phyloP scores from a whole-genome alignment of 1,140 invertebrate species.

The Brachionus paranguensis region DNA sequence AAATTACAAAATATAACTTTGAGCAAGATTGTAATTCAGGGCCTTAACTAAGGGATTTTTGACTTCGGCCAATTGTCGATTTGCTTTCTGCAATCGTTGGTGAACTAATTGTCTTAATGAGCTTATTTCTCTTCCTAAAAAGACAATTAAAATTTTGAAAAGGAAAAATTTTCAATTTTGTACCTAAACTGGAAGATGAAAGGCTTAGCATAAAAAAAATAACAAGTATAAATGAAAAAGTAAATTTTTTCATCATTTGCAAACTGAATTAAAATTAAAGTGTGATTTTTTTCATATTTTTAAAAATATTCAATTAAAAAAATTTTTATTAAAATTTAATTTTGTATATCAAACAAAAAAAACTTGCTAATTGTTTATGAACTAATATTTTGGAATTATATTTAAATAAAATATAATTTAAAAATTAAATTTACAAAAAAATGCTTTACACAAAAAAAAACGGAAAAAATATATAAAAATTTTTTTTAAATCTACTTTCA shows the following conservation, averaged over 20 bases:
- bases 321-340: too few species aligned
- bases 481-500: too few species aligned
- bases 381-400: too few species aligned
- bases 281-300: neutral
- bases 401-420: too few species aligned
- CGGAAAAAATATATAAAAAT: too few species aligned
- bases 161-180: neutral
- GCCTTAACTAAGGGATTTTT: constrained; percentile 8
- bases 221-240: neutral
- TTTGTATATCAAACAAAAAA: neutral
- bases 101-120: neutral
- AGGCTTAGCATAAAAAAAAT: neutral
- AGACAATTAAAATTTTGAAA: neutral
- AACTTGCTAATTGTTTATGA: neutral
- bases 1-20: neutral
- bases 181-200: neutral
- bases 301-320: neutral
- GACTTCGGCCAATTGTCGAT: neutral
- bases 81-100: neutral
- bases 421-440: too few species aligned
- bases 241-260: neutral
- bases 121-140: neutral
- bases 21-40: neutral
- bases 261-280: neutral
- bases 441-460: too few species aligned